These are phyloP conservation scores for Tapera naevia DNA, from an alignment of 2,797 vertebrate species.

Conservation along the genomic window DNA sequence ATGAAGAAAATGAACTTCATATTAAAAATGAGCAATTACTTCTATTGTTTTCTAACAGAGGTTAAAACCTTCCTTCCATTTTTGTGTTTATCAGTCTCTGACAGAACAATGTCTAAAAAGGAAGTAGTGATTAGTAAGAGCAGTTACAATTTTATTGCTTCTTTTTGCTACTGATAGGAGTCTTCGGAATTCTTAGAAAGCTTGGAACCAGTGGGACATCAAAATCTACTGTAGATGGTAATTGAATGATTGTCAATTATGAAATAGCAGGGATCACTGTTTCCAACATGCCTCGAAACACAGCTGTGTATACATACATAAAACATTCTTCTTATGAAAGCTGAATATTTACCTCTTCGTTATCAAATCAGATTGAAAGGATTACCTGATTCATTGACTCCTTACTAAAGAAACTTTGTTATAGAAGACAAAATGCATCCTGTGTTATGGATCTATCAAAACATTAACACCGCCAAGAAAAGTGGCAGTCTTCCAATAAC, in stretches of 20 bases:
- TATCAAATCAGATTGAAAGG: constrained; percentile 12
- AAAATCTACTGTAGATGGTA: not conserved
- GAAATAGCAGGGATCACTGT: not conserved
- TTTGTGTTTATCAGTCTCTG: not conserved
- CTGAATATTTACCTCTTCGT: constrained; percentile 18
- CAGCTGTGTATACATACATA: not conserved
- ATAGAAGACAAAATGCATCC: not conserved
- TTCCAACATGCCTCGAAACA: not conserved
- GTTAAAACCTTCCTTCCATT: not conserved
- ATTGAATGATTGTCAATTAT: not conserved
- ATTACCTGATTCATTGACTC: constrained; percentile 1
- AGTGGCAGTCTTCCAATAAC: constrained; percentile 16
- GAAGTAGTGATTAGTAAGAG: not conserved
- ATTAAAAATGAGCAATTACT: not conserved
- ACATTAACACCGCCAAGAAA: not conserved
- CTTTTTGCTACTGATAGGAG: not conserved
- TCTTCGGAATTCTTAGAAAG: not conserved
- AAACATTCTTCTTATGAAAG: not conserved
- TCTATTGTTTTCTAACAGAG: not conserved
- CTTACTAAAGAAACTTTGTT: not conserved
- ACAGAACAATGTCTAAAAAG: not conserved
- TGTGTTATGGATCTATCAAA: constrained; percentile 14
- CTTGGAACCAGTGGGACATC: not conserved
- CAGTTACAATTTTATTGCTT: not conserved
- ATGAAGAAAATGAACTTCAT: not conserved